phyloP scores from a whole-genome alignment of 2,888 invertebrate genomes.

The Aphidius colemani region DNA sequence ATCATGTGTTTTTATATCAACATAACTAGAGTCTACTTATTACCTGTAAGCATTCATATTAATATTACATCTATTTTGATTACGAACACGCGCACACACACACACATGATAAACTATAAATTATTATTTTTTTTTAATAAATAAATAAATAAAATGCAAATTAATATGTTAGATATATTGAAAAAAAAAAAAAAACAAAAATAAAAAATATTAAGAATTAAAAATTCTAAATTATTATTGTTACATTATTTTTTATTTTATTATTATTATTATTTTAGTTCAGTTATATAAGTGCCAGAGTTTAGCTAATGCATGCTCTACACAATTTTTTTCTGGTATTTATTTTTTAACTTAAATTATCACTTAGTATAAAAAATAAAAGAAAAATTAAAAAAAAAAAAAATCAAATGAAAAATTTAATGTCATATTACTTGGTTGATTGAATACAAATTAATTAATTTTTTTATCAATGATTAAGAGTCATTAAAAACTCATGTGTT shows the following conservation, averaged over 20 bases:
- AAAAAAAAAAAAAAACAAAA: too few species aligned
- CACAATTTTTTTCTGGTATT: slow-evolving; percentile 43
- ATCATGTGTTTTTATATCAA: background rate
- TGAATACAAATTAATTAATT: slow-evolving; percentile 12
- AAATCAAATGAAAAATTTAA: background rate
- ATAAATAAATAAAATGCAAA: too few species aligned
- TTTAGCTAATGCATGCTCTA: slow-evolving; percentile 53
- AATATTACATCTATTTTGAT: too few species aligned
- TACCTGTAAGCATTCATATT: slow-evolving; percentile 16
- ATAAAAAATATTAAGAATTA: too few species aligned
- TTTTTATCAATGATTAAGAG: slow-evolving; percentile 1
- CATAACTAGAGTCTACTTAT: slow-evolving; percentile 14
- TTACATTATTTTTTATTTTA: too few species aligned
- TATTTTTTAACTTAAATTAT: slow-evolving; percentile 18
- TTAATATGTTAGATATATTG: too few species aligned
- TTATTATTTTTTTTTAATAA: too few species aligned
- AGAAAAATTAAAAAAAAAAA: slow-evolving; percentile 7
- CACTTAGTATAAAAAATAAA: background rate
- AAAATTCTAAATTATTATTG: too few species aligned
- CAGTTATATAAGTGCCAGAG: slow-evolving; percentile 41
- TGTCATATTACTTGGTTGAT: slow-evolving; percentile 20
- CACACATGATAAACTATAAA: too few species aligned
- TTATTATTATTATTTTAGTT: slow-evolving; percentile 27
- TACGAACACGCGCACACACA: too few species aligned
- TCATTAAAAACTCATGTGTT: background rate